Evolutionary conservation across 2,888 invertebrate genomes (phyloP).

Genomic region (Callinectes sapidus): DNA sequence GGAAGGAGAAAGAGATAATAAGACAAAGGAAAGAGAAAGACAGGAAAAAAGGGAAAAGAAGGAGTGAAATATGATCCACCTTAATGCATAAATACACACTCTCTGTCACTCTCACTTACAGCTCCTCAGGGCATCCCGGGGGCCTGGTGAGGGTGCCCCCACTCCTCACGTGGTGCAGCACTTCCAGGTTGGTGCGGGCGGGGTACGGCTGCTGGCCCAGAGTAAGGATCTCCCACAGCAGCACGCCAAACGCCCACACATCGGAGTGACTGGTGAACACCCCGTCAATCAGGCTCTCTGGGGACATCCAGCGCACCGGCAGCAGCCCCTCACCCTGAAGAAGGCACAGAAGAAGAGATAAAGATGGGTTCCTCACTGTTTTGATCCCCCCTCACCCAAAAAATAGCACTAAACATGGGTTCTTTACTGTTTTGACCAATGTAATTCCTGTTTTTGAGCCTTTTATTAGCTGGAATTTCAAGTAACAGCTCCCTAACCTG

Average conservation of each 20-base stretch:
- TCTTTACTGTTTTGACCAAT: too few species aligned
- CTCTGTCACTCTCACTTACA: slow-evolving; percentile 75
- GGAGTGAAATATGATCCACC: background rate
- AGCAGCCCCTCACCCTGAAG: slow-evolving; percentile 69
- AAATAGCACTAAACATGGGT: too few species aligned
- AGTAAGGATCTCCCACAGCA: slow-evolving; percentile 98
- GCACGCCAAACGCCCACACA: slow-evolving; percentile 94
- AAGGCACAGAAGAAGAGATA: background rate
- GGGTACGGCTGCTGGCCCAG: slow-evolving; percentile 98
- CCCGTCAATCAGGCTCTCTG: slow-evolving; percentile 96
- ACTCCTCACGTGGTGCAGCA: slow-evolving; percentile 89
- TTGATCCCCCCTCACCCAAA: too few species aligned
- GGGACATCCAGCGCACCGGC: slow-evolving; percentile 90
- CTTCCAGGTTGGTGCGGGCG: slow-evolving; percentile 93
- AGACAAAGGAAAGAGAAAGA: too few species aligned
- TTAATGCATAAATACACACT: too few species aligned
- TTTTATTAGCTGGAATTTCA: too few species aligned
- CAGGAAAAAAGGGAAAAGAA: background rate
- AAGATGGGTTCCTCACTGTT: too few species aligned
- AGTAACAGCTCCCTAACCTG: too few species aligned
- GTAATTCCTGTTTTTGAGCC: too few species aligned
- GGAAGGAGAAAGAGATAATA: too few species aligned
- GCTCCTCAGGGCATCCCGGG: slow-evolving; percentile 86
- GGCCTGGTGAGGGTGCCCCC: slow-evolving; percentile 89
- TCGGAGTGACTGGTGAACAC: slow-evolving; percentile 97